Evolutionary conservation across 2,888 invertebrate species (phyloP), one percentile per base, ranked within the genome.

Genomic region (Eupithecia tripunctaria): DNA sequence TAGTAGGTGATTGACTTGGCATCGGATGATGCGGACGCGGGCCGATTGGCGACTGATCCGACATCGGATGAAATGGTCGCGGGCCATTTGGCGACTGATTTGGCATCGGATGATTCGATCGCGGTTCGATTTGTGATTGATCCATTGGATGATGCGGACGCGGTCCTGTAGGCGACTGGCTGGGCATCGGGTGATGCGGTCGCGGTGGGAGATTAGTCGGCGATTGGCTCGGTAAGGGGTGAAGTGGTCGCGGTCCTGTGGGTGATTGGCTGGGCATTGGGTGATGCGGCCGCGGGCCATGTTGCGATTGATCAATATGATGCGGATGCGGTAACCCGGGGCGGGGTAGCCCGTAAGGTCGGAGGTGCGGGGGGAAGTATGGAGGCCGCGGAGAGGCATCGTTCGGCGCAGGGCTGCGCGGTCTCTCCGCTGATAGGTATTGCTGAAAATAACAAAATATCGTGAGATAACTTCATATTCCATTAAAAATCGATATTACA

Each of bases 331-430:
- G 68, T 18, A 68, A 41, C 59, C 64, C 51, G 65, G 67, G 73
- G 74, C 71, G 56, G 68, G 65, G n/a, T 72, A 71, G 21, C 81
- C 79, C 38, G 89, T 88, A 71, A 3, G 68, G 77, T 7, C 88
- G 87, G 8, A 88, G 82, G 12, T 82, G 75, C 51, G 85, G 82
- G 8, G 84, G 85, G 59, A 82, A 83, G 65, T 83, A 82, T 15
- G 87, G 86, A 4, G 87, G 86, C 3, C 91, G 67, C 87, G 86
- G 78, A 79, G 88, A 38, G 74, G 79, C 63, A 80, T 89, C 51
- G 85, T 59, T 67, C 18, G 75, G 76, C 29, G 70, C 78, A 15
- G 82, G 77, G 77, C 83, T 79, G 74, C 75, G 73, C 71, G 80
- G 75, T 36, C 77, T 69, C 29, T 79, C 81, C 51, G 73, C 47